Conservation (phyloP, 2,888 invertebrate species). For the Microctonus aethiopoides region DNA sequence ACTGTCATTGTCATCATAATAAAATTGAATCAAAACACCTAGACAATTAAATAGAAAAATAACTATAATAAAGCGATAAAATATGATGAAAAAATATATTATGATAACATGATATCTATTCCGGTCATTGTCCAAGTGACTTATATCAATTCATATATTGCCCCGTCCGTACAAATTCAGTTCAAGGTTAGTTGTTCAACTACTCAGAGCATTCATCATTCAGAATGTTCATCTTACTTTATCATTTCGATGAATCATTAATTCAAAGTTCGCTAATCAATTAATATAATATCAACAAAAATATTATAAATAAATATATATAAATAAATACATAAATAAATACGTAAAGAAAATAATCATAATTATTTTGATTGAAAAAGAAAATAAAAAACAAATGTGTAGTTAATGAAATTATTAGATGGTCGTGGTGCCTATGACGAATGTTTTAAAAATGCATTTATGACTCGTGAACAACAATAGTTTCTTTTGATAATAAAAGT, state of each 20-base stretch:
- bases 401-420: neutral
- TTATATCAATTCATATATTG: neutral
- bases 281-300: neutral
- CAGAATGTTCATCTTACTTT: neutral
- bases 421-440: neutral
- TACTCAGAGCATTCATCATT: neutral
- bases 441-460: slow-evolving; percentile 12
- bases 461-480: slow-evolving; percentile 50
- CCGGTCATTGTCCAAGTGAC: neutral
- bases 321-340: neutral
- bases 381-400: neutral
- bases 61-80: neutral
- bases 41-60: slow-evolving; percentile 7
- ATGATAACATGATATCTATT: slow-evolving; percentile 5
- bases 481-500: slow-evolving; percentile 56
- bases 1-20: too few species aligned
- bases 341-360: neutral
- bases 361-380: neutral
- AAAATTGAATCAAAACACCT: too few species aligned
- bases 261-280: slow-evolving; percentile 3
- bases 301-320: neutral
- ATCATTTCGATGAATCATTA: neutral
- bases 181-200: neutral
- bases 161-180: slow-evolving; percentile 5
- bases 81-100: neutral